Base-by-base conservation (phyloP, 1,140 invertebrate genomes). In the Trypoxylus dichotomus region DNA sequence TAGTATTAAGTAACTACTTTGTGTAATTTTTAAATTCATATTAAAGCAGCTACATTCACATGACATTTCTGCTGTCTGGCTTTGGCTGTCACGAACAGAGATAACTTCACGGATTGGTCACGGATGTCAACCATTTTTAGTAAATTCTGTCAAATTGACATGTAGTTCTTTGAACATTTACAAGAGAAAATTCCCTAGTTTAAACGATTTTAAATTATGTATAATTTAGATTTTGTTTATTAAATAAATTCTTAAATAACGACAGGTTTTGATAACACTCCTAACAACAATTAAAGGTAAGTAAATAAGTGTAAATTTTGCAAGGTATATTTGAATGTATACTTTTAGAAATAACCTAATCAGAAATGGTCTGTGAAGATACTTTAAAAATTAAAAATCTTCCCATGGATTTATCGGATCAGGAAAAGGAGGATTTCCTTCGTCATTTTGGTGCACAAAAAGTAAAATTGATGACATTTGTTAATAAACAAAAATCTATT, bases 361-460 rank as follows among this genome's bases (percentile, higher is more conserved):
- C 5, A 43, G 32, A 37, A 75, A 85, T 85, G 84, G 82, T 85
- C 72, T 85, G 82, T 78, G 83, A 84, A 80, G 80, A 85, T 72
- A 85, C 83, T 8, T 76, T 86, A 27, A 79, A 80, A 73, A 82
- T 86, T 41, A 85, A 85, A 77, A 82, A 86, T 77, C 77, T 86
- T 25, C 85, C 85, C 13, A 83, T 83, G 75, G 84, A 84, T 76
- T 75, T 86, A 41, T 81, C 83, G 2, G 82, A 85, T 68, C 68
- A 77, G 0, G 83, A 86, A 82, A 86, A 84, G 74, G 84, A 86
- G 81, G 85, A 85, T 71, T 85, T 86, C 71, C 60, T 84, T 0
- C 79, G 79, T 19, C 84, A 86, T 80, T 86, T 86, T 79, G 85
- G 85, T 37, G 85, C 85, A 10, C 77, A 78, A 54, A 83, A 84